These are phyloP conservation scores for Luperina nickerlii DNA, from an alignment of 2,888 invertebrate species.

Conservation along the genomic window DNA sequence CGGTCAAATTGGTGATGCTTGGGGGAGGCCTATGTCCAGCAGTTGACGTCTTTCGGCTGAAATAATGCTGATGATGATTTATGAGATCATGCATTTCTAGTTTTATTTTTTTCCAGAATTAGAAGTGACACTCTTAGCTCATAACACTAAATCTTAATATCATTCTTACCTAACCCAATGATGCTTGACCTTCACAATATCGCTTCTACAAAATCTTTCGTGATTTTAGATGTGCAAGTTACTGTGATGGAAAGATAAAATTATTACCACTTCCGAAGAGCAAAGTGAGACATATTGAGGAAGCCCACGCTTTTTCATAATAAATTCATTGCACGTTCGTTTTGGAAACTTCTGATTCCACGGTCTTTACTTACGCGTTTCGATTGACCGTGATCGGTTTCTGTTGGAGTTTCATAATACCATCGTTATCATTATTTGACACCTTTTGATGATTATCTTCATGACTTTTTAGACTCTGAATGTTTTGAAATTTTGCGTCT, in stretches of 20 bases:
- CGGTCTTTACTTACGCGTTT: conserved; percentile 29
- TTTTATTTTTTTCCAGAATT: no score
- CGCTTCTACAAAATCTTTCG: background rate
- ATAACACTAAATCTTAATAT: no score
- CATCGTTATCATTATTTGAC: background rate
- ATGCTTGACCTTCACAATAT: background rate
- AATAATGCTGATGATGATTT: background rate
- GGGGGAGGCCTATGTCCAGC: no score
- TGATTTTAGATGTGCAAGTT: background rate
- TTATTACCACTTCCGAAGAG: conserved; percentile 15
- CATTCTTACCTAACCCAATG: background rate
- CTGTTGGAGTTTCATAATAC: conserved; percentile 1
- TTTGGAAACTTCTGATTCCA: conserved; percentile 52
- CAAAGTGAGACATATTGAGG: conserved; percentile 53
- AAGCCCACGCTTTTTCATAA: conserved; percentile 35
- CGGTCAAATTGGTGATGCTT: no score
- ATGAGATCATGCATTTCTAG: background rate
- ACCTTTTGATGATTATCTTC: background rate
- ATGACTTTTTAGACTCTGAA: background rate
- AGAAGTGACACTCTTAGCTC: background rate
- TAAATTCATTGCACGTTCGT: conserved; percentile 59
- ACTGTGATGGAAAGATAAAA: conserved; percentile 30
- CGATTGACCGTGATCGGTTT: conserved; percentile 44
- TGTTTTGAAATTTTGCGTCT: background rate
- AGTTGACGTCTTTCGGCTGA: no score